Conservation (phyloP, 1,140 invertebrate species). For the Lysiphlebus fabarum region DNA sequence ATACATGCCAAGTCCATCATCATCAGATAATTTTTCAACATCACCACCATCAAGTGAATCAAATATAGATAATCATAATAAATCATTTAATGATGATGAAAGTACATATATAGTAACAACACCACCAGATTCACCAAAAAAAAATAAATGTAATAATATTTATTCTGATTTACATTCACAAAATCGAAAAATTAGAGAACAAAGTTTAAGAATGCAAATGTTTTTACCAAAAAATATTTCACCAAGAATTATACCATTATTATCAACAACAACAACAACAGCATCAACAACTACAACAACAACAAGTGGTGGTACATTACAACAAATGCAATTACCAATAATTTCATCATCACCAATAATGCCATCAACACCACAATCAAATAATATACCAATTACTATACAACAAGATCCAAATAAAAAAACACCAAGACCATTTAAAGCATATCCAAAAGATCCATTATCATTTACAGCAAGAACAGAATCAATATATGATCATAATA, state of each 20-base stretch:
- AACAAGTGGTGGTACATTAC: neutral
- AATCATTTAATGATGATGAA: slow-evolving; percentile 9
- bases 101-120: slow-evolving; percentile 37
- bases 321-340: slow-evolving; percentile 13
- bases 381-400: no score
- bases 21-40: slow-evolving; percentile 17
- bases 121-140: slow-evolving; percentile 35
- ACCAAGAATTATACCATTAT: slow-evolving; percentile 5
- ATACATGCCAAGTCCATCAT: slow-evolving; percentile 17
- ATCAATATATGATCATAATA: slow-evolving; percentile 53
- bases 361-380: neutral
- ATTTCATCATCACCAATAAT: neutral
- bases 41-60: neutral
- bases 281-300: slow-evolving; percentile 5
- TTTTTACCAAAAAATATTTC: slow-evolving; percentile 14
- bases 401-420: slow-evolving; percentile 37
- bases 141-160: slow-evolving; percentile 25
- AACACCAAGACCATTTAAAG: slow-evolving; percentile 65
- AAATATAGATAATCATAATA: neutral
- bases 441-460: slow-evolving; percentile 68
- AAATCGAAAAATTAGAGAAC: no score
- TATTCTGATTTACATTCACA: slow-evolving; percentile 11
- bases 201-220: slow-evolving; percentile 22
- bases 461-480: slow-evolving; percentile 57
- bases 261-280: neutral